Conservation (phyloP, 2,797 vertebrate genomes). For the Kryptopterus vitreolus region DNA sequence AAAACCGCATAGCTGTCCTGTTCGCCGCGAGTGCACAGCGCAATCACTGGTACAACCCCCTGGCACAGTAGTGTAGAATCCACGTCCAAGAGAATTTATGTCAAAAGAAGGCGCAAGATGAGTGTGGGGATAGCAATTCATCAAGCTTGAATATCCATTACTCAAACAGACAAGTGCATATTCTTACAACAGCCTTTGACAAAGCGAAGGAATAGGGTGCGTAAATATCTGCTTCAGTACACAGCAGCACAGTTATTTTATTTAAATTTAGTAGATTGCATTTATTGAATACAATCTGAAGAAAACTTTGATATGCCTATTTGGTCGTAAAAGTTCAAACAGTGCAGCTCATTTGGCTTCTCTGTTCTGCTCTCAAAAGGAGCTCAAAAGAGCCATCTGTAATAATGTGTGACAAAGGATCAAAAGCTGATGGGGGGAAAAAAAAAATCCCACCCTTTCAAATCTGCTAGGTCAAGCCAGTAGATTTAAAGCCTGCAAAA, state of each 20-base stretch:
- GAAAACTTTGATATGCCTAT: constrained; percentile 42
- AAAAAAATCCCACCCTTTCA: constrained; percentile 61
- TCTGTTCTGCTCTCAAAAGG: constrained; percentile 52
- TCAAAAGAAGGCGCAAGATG: neutral
- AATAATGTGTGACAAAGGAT: constrained; percentile 56
- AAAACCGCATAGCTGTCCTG: constrained; percentile 11
- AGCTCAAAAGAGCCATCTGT: constrained; percentile 67
- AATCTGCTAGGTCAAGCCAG: constrained; percentile 51
- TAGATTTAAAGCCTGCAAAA: constrained; percentile 39
- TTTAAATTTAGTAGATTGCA: constrained; percentile 3
- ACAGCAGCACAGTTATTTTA: neutral
- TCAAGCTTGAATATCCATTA: neutral
- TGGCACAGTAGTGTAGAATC: neutral
- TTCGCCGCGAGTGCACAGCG: neutral
- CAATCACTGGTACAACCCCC: neutral
- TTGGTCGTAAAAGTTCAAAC: constrained; percentile 41
- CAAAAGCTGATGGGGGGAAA: constrained; percentile 41
- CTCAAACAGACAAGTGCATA: neutral
- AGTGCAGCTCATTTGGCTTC: constrained; percentile 37
- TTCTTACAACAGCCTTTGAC: neutral
- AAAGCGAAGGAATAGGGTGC: neutral
- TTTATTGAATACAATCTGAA: constrained; percentile 29
- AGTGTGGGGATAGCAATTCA: neutral
- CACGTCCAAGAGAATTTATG: neutral
- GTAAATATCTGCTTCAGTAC: neutral